A percentile compares a stretch with the other conserved stretches of the same genome.
Evolutionary conservation across 1,140 invertebrate genomes (phyloP).

Genomic region (Proctacanthus coquilletti): DNA sequence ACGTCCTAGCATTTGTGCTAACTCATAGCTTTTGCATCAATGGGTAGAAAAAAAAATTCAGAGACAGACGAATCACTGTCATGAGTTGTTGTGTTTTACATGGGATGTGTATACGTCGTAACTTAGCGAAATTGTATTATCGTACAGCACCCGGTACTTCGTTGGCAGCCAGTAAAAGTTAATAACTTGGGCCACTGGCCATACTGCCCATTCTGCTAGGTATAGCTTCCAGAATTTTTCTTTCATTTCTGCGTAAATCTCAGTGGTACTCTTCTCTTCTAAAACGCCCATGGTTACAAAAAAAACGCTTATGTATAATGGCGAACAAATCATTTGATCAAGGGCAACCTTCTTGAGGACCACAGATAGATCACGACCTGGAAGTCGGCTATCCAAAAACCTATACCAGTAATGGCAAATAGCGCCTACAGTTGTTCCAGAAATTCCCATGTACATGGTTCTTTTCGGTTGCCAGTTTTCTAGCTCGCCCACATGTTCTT

Average conservation of each 20-base stretch:
- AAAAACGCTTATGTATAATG: conserved; percentile 64
- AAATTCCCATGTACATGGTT: conserved; percentile 62
- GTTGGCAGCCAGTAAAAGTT: conserved; percentile 82
- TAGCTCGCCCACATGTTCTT: conserved; percentile 47
- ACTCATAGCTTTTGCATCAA: no score
- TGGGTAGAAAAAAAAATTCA: no score
- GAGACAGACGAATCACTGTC: no score
- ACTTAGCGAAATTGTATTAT: conserved; percentile 76
- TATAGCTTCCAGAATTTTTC: conserved; percentile 67
- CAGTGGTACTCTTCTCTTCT: conserved; percentile 43
- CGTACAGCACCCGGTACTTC: conserved; percentile 74
- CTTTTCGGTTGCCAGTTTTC: conserved; percentile 46
- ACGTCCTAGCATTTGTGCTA: no score
- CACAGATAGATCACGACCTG: conserved; percentile 45
- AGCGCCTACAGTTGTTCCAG: conserved; percentile 60
- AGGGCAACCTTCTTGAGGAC: conserved; percentile 72
- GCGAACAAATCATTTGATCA: conserved; percentile 80
- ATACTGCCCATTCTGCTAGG: conserved; percentile 61
- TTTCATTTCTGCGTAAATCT: conserved; percentile 55
- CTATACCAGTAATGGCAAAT: conserved; percentile 77
- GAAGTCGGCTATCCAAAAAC: conserved; percentile 45
- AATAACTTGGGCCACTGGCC: conserved; percentile 69
- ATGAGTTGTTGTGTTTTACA: no score
- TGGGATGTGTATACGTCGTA: conserved; percentile 88
- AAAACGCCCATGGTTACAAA: conserved; percentile 61